A percentile compares a stretch with the other conserved stretches of the same genome.
Evolutionary conservation across 2,888 invertebrate genomes (phyloP).

Genomic region (Agriopis marginaria): DNA sequence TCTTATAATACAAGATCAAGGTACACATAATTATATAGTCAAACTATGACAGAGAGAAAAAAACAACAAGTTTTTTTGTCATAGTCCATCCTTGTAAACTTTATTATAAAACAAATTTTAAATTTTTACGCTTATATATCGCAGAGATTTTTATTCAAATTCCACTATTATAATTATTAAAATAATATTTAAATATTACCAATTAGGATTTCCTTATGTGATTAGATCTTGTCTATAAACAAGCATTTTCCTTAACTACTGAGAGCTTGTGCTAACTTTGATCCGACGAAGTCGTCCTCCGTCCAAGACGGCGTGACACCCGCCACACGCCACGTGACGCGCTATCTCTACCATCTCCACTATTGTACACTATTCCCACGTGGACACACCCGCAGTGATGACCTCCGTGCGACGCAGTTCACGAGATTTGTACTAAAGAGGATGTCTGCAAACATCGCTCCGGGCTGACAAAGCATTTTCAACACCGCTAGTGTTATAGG

Average conservation of each 20-base stretch:
- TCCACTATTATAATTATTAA: not conserved
- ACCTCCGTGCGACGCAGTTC: constrained; percentile 52
- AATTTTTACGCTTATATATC: too few species aligned
- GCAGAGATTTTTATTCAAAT: too few species aligned
- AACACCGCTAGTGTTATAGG: too few species aligned
- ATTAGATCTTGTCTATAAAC: not conserved
- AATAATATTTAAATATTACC: too few species aligned
- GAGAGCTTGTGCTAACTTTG: too few species aligned
- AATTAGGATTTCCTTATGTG: not conserved
- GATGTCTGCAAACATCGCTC: too few species aligned
- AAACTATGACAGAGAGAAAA: too few species aligned
- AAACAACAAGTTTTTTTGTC: too few species aligned
- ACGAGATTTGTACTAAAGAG: not conserved
- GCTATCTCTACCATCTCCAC: constrained; percentile 48
- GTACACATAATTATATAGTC: too few species aligned
- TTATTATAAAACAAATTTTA: not conserved
- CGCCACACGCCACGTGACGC: constrained; percentile 15
- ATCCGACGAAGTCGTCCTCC: constrained; percentile 3
- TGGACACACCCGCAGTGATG: constrained; percentile 65
- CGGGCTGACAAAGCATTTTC: too few species aligned
- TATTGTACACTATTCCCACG: constrained; percentile 73
- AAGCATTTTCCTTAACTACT: not conserved
- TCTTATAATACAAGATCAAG: too few species aligned
- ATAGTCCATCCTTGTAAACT: not conserved
- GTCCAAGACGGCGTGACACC: not conserved